A percentile compares a stretch with the other conserved stretches of the same genome.
Conservation (phyloP, 53 echinoderm and acorn worm species). For the Apostichopus leukothele region DNA sequence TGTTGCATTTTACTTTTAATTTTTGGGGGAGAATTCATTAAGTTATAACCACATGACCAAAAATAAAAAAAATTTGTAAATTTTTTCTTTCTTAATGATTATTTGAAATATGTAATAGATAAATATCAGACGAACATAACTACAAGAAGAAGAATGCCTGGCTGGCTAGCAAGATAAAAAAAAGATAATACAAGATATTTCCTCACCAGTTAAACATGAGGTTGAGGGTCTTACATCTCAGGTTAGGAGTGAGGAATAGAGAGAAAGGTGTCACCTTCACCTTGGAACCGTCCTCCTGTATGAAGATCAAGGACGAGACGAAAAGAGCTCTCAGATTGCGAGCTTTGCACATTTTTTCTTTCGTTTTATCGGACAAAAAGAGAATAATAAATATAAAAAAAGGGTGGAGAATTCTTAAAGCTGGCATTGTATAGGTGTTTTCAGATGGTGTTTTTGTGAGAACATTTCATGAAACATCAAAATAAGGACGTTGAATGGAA, state of each 20-base stretch:
- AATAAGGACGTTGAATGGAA: neutral
- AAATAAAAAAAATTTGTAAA: no score
- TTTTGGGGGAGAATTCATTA: no score
- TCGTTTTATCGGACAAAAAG: no score
- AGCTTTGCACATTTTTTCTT: neutral
- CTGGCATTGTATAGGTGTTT: neutral
- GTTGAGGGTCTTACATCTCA: slow-evolving; percentile 74
- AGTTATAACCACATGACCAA: no score
- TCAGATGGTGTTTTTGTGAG: neutral
- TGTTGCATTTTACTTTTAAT: no score
- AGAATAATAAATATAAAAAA: neutral
- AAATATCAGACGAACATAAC: no score
- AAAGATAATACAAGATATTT: no score
- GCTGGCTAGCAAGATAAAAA: no score
- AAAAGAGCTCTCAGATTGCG: neutral
- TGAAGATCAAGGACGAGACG: neutral
- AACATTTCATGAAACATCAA: neutral
- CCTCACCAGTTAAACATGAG: slow-evolving; percentile 87
- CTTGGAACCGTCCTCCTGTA: slow-evolving; percentile 17
- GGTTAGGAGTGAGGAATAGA: slow-evolving; percentile 78
- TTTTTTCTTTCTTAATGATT: no score
- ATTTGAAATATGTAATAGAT: no score
- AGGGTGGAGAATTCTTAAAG: slow-evolving; percentile 1
- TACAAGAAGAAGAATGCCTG: no score
- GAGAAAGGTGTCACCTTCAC: slow-evolving; percentile 48